Percentiles rank a stretch among this genome's conserved stretches.
phyloP scores from a whole-genome alignment of 2,113 vertebrate species.

The Gallinago media region DNA sequence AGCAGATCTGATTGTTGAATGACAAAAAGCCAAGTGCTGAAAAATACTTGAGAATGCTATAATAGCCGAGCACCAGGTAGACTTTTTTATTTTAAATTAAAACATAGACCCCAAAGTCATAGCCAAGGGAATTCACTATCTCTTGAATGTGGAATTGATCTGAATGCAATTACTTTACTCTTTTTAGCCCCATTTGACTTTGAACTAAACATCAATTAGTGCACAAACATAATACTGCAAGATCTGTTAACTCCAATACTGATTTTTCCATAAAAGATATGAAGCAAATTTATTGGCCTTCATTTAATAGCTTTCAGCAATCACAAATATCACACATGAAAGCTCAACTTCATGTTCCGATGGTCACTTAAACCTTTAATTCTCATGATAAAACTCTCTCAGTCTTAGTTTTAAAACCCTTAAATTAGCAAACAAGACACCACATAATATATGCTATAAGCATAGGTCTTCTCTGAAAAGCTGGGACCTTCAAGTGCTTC shows the following conservation, averaged over 20 bases:
- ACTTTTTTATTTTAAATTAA: not conserved
- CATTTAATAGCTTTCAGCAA: not conserved
- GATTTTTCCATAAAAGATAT: not conserved
- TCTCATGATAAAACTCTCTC: constrained; percentile 46
- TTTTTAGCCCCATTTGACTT: constrained; percentile 20
- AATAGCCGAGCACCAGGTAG: not conserved
- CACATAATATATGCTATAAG: constrained; percentile 66
- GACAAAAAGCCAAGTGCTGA: not conserved
- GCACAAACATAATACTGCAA: not conserved
- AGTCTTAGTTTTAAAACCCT: constrained; percentile 34
- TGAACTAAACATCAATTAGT: constrained; percentile 43
- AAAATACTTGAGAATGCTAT: not conserved
- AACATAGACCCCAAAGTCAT: not conserved
- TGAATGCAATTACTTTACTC: constrained; percentile 38
- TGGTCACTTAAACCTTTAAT: constrained; percentile 72
- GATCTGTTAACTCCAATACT: constrained; percentile 17
- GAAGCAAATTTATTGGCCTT: not conserved
- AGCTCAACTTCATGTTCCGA: constrained; percentile 36
- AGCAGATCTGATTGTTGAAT: not conserved
- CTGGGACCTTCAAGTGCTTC: constrained; percentile 76
- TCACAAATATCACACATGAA: not conserved
- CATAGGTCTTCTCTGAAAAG: constrained; percentile 74
- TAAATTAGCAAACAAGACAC: constrained; percentile 74
- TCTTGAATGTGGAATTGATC: constrained; percentile 7
- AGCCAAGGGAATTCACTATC: not conserved